Percentiles rank a stretch among this genome's conserved stretches.
These are phyloP conservation scores for Pristionchus arcanus DNA, from an alignment of 2,888 invertebrate species.

Conservation along the genomic window DNA sequence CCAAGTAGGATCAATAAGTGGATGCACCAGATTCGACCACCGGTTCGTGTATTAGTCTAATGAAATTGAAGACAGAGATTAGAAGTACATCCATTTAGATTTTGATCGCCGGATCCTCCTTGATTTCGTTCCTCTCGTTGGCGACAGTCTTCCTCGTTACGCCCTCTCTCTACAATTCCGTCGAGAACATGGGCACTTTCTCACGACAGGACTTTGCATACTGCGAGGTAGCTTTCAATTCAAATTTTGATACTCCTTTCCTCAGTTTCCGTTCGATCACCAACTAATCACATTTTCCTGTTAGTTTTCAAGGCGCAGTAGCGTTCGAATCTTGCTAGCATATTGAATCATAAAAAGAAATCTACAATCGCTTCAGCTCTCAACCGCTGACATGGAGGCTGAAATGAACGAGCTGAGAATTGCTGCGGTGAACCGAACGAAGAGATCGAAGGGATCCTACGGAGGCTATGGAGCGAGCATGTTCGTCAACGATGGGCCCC, in stretches of 20 bases:
- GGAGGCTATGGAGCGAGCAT: slow-evolving; percentile 65
- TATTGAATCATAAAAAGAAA: neutral
- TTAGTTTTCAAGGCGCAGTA: too few species aligned
- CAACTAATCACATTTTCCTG: neutral
- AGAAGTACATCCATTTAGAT: slow-evolving; percentile 52
- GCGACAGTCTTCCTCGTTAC: slow-evolving; percentile 74
- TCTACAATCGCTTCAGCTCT: slow-evolving; percentile 60
- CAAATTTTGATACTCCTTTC: neutral
- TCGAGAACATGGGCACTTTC: slow-evolving; percentile 76
- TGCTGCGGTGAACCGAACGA: slow-evolving; percentile 56
- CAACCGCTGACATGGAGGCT: slow-evolving; percentile 74
- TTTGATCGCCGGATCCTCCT: slow-evolving; percentile 71
- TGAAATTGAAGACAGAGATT: too few species aligned
- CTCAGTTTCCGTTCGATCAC: neutral
- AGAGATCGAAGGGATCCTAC: slow-evolving; percentile 50
- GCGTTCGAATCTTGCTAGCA: neutral
- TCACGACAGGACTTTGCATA: slow-evolving; percentile 74
- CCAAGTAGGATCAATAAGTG: too few species aligned
- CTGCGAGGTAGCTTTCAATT: slow-evolving; percentile 72
- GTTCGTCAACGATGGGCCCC: slow-evolving; percentile 73
- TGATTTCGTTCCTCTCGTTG: slow-evolving; percentile 72
- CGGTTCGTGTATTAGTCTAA: too few species aligned
- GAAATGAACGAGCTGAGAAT: slow-evolving; percentile 71
- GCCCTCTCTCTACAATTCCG: slow-evolving; percentile 78
- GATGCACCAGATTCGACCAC: too few species aligned